Evolutionary conservation across 2,113 vertebrate genomes (phyloP), one percentile per base, ranked within the genome.

Genomic region (Gymnarchus niloticus): DNA sequence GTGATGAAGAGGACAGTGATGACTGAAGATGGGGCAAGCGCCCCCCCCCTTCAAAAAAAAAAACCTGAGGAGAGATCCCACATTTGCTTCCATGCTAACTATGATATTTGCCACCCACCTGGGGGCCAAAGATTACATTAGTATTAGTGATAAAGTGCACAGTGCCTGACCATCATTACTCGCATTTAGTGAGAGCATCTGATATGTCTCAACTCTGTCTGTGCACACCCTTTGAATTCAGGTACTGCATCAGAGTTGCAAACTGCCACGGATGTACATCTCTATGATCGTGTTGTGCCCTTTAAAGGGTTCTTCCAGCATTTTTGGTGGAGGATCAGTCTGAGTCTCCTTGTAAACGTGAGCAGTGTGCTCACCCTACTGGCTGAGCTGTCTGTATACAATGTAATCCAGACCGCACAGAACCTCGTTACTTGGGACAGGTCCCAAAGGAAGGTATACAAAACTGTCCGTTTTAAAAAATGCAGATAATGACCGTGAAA

Each of bases 1-100:
- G 96, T 0, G 92, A 96, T 0, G 98, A 99, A 4, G 97, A 99
- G 0, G 98, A 99, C 3, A 97, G 97, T 0, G 97, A 99, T 10
- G 97, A 98, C 0, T 95, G 94, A 93, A 44, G 91, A 93, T 2
- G 93, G 92, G 89, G 23, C 44, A 14, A 56, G 37, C n/a, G 5
- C 81, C 65, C 8, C 49, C 37, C 54, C 51, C 44, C n/a, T 28
- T 28, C 49, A 46, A 76, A 9, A 56, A 19, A 23, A n/a, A 48
- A 3, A 56, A 52, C 52, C 57, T 46, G 65, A 81, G 21, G 21
- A 57, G 37, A 59, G 44, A 65, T 4, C 5, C 46, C n/a, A 33
- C 46, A n/a, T 23, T 25, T 25, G 19, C 14, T 37, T 51, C 28
- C 51, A 37, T 33, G 25, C 14, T 25, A 10, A 51, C 84, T 46